Evolutionary conservation across 30 jellyfish, hydroid and myxozoan species (phyloP), one percentile per base, ranked within the genome.

Genomic region (Sanderia malayensis): DNA sequence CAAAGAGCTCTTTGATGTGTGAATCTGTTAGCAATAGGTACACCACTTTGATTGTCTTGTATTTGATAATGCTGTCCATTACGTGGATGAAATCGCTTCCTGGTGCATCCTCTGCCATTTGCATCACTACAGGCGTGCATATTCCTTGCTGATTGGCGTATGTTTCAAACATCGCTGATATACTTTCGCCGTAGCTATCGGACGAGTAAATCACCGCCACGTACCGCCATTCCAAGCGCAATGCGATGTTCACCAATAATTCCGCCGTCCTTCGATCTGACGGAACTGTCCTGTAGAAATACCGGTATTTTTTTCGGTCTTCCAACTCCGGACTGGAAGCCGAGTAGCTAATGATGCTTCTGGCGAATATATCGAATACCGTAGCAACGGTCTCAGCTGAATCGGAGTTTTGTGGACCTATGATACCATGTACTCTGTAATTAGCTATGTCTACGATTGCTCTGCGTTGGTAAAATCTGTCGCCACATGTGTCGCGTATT

Each of bases 401-500:
- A 46, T 83, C 88, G 8, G 95, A 83, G 46, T 87, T 45, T 49
- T 78, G 62, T 8, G 88, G 88, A 1, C 95, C 95, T 21, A 83
- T 47, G 7, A 83, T 31, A 0, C 95, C 95, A 41, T 70, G 82
- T 2, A 84, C 28, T 0, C 20, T 31, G 57, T 47, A 62, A 11
- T 31, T 44, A 0, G 87, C 90, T 6, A 67, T 58, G 22, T 62
- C 24, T 27, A 61, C 86, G 9, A 85, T 79, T 2, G 69, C 69
- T 31, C 45, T 4, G 4, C 90, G 85, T 46, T 74, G 55, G 63
- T 34, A 31, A 0, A 47, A 49, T 45, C 81, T 64, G 64, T 70
- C 86, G 8, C 95, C 95, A 58, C 95, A 85, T 7, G 95, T 85
- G 34, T 74, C 86, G 82, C 33, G 58, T 19, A 85, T 70, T 1